Evolutionary conservation across 2,888 invertebrate genomes (phyloP).

Genomic region (Tortricodes alternella): DNA sequence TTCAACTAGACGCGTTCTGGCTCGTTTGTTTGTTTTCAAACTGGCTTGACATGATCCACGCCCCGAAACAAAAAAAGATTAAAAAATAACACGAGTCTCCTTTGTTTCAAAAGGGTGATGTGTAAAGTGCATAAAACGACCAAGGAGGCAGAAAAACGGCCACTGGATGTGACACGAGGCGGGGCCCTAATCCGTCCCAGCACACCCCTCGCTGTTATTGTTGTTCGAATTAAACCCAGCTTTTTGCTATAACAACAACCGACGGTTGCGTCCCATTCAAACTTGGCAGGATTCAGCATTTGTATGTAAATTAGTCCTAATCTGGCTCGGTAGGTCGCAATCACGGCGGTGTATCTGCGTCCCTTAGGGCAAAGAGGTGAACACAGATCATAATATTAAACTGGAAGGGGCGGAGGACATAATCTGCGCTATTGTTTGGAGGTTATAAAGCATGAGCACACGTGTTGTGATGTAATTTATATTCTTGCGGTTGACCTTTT

Average conservation of each 20-base stretch:
- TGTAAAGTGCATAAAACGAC: slow-evolving; percentile 33
- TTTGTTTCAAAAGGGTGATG: neutral
- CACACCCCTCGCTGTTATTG: slow-evolving; percentile 60
- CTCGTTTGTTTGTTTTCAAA: neutral
- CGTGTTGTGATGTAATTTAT: slow-evolving; percentile 26
- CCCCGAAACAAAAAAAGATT: neutral
- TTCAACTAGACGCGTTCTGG: no score
- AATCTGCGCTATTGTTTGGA: slow-evolving; percentile 28
- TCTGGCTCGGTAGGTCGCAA: slow-evolving; percentile 63
- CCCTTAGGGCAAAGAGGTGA: slow-evolving; percentile 39
- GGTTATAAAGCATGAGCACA: slow-evolving; percentile 31
- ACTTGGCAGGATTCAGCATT: slow-evolving; percentile 69
- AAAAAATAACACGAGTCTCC: no score
- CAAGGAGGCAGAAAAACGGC: slow-evolving; percentile 51
- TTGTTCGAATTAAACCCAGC: slow-evolving; percentile 71
- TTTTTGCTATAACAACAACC: slow-evolving; percentile 77
- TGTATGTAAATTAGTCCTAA: slow-evolving; percentile 79
- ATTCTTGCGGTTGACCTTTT: slow-evolving; percentile 27
- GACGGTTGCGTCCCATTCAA: slow-evolving; percentile 65
- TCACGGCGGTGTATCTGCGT: slow-evolving; percentile 58
- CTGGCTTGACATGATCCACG: neutral
- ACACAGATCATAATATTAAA: slow-evolving; percentile 44
- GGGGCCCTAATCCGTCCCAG: slow-evolving; percentile 62
- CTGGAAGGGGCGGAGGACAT: slow-evolving; percentile 41
- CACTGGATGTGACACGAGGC: slow-evolving; percentile 59